A percentile compares a stretch with the other conserved stretches of the same genome.
phyloP scores from a whole-genome alignment of 2,797 vertebrate genomes.

The Chloroceryle amazona region DNA sequence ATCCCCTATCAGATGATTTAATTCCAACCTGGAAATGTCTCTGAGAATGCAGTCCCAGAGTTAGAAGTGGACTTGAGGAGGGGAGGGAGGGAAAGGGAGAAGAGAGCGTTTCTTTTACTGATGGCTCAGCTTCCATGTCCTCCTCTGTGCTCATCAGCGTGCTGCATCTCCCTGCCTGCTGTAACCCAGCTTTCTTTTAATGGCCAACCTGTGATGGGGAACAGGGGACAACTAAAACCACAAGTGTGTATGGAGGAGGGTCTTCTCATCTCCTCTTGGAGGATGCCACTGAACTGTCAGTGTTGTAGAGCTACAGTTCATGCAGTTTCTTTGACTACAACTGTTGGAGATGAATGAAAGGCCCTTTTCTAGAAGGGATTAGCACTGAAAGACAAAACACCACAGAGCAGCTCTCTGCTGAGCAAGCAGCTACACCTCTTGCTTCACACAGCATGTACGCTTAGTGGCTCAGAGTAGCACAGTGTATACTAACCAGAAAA shows the following conservation, averaged over 20 bases:
- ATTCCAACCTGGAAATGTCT: neutral
- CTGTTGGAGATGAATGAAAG: neutral
- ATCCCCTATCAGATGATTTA: accelerated
- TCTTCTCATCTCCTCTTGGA: neutral
- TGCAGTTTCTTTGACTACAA: neutral
- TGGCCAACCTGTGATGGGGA: neutral
- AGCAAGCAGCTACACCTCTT: neutral
- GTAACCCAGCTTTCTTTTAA: neutral
- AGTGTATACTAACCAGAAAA: neutral
- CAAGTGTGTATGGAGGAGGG: neutral
- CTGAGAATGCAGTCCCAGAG: neutral
- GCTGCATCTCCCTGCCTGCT: neutral
- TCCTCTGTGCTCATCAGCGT: neutral
- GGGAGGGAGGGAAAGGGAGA: neutral
- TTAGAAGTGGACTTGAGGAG: neutral
- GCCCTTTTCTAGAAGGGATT: neutral
- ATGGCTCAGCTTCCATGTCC: neutral
- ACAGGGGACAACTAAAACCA: neutral
- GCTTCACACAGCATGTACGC: neutral
- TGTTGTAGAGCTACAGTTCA: neutral
- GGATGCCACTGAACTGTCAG: neutral
- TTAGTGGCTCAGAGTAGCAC: neutral
- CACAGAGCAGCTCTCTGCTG: neutral
- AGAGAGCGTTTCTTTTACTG: neutral
- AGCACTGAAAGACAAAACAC: neutral